Base-by-base conservation (phyloP, 2,797 vertebrate species). In the Ctenosaura bakeri region DNA sequence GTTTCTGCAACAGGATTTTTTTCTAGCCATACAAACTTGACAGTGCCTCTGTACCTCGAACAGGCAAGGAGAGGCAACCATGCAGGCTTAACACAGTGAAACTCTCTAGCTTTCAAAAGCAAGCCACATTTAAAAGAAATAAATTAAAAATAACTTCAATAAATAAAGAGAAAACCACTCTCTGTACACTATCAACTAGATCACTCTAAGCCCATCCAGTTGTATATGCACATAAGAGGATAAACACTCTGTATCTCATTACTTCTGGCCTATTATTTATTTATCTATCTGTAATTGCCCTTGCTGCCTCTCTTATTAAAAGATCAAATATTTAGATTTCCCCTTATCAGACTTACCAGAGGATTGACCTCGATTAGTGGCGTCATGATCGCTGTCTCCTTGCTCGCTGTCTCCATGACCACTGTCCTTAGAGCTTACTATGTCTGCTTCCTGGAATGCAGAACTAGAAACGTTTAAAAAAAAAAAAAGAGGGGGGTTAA, bases 341-440 rank as follows among this genome's bases (percentile, higher is more conserved):
- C 94, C 84, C 94, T 96, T 95, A 92, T 95, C 95, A 94, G 95
- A 98, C 98, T 98, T 97, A 99, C 99, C 99, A 92, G 99, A 98
- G 94, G 98, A 98, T 96, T 99, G 98, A 96, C 98, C 99, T 96
- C 99, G 98, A 97, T 99, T 98, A 94, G 98, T 99, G 96, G 99
- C 99, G 80, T 99, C 99, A 80, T 99, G 99, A 97, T 99, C 99
- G 90, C 99, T 99, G 97, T 99, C 99, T 90, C 99, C 99, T 97
- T 99, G 99, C 93, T 99, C 99, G 90, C 99, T 99, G 98, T 99
- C 99, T 92, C 99, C 99, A 73, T 99, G 99, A 93, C 99, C 99
- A 91, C 99, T 99, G 98, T 99, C 99, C 98, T 99, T 99, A 93
- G 99, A 99, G 97, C 99, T 99, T 94, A 99, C 99, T 95, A 99